These are phyloP conservation scores for Drosophila neoperkinsi DNA, from an alignment of 2,888 invertebrate species.

Conservation along the genomic window DNA sequence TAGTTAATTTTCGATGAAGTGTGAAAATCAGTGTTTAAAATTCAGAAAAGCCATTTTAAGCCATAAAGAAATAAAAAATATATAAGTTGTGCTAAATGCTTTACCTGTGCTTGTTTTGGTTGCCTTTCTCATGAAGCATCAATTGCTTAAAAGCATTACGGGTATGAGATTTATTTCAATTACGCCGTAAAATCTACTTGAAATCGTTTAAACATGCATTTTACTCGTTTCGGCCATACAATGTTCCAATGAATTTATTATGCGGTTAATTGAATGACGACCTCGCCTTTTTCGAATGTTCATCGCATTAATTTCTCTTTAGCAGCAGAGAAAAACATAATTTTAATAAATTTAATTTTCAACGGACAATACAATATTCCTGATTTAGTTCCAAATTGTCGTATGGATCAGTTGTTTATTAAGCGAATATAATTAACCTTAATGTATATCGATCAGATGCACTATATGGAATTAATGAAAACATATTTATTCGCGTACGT, in stretches of 20 bases:
- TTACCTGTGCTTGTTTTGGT: constrained; percentile 8
- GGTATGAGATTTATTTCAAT: constrained; percentile 59
- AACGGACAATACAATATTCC: constrained; percentile 61
- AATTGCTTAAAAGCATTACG: constrained; percentile 41
- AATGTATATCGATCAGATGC: constrained; percentile 2
- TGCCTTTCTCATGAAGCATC: constrained; percentile 4
- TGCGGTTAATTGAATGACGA: constrained; percentile 44
- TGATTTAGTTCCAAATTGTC: constrained; percentile 36
- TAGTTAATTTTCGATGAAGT: background rate
- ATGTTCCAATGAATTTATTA: constrained; percentile 52
- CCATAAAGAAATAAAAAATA: background rate
- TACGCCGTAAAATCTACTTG: constrained; percentile 72
- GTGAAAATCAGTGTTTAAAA: background rate
- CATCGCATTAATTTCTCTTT: constrained; percentile 54
- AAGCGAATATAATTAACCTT: constrained; percentile 8
- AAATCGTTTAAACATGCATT: constrained; percentile 56
- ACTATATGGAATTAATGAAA: constrained; percentile 53
- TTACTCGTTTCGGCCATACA: constrained; percentile 16
- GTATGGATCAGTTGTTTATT: constrained; percentile 6
- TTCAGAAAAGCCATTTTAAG: background rate
- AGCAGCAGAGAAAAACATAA: constrained; percentile 43
- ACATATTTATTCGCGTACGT: constrained; percentile 47
- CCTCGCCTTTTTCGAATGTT: constrained; percentile 21
- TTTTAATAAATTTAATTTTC: constrained; percentile 61
- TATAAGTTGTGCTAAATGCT: background rate